Conservation (phyloP, 2,113 vertebrate genomes). For the Neogale vison region DNA sequence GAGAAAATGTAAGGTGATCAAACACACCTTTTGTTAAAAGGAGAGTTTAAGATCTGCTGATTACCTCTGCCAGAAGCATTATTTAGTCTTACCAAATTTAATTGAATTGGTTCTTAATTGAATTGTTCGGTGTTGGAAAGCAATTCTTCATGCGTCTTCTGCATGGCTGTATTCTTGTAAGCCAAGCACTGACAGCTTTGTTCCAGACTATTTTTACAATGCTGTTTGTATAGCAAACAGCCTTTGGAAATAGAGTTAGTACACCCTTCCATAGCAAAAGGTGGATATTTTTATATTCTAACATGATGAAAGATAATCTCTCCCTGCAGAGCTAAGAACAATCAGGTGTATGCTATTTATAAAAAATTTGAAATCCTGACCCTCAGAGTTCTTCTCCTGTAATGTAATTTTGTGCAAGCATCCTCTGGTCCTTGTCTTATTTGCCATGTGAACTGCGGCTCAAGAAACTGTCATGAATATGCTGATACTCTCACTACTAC, state of each 20-base stretch:
- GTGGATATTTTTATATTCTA: neutral
- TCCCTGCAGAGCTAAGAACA: neutral
- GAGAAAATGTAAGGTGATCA: neutral
- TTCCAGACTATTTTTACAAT: neutral
- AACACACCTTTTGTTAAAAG: neutral
- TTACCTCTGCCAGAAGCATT: neutral
- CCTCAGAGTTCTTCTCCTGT: neutral
- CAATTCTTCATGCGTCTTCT: neutral
- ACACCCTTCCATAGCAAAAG: neutral
- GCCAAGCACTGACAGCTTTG: neutral
- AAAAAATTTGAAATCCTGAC: neutral
- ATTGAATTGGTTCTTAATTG: neutral
- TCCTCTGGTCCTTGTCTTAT: neutral
- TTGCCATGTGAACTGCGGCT: neutral
- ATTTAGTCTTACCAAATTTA: neutral
- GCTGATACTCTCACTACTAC: neutral
- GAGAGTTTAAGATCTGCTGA: neutral
- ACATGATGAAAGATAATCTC: neutral
- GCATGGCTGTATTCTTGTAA: neutral
- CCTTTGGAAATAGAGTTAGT: rapidly evolving
- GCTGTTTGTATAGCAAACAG: neutral
- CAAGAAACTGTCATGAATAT: neutral
- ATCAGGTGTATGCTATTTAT: neutral
- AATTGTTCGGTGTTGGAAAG: neutral
- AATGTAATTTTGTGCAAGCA: neutral